Conservation (phyloP, 2,113 vertebrate genomes). For the Cebus imitator region DNA sequence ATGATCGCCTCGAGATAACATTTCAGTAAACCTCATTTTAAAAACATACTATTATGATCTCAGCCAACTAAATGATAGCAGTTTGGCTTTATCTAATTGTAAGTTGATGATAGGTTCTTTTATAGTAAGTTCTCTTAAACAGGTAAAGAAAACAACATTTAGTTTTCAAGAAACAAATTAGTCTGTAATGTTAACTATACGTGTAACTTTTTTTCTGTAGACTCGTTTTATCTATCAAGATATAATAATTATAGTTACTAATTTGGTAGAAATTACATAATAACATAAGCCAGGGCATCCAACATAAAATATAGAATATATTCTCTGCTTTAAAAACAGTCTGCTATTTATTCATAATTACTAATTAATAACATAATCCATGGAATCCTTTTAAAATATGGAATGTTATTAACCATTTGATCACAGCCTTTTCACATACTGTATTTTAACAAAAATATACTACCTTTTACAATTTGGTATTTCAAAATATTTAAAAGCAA, state of each 20-base stretch:
- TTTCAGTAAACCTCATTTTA: conserved; percentile 81
- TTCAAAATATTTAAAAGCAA: not conserved
- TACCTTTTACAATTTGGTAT: not conserved
- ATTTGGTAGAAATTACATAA: conserved; percentile 59
- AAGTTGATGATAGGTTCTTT: conserved; percentile 63
- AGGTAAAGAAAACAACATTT: conserved; percentile 48
- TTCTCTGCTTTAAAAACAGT: conserved; percentile 52
- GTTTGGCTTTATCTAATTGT: conserved; percentile 75
- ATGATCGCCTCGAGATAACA: conserved; percentile 81
- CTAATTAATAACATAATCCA: conserved; percentile 34
- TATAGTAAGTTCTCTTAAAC: conserved; percentile 8
- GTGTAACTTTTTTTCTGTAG: not conserved
- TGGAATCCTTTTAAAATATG: not conserved
- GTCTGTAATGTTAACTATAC: not conserved
- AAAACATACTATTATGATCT: conserved; percentile 78
- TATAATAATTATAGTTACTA: conserved; percentile 57
- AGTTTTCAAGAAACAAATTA: not conserved
- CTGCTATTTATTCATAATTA: conserved; percentile 21
- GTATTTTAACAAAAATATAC: not conserved
- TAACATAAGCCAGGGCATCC: conserved; percentile 33
- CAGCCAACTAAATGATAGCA: conserved; percentile 71
- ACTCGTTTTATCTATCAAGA: conserved; percentile 42
- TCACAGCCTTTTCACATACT: not conserved
- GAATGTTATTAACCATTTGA: not conserved
- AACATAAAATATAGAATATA: conserved; percentile 15